These are phyloP conservation scores for Hydraecia micacea DNA, from an alignment of 2,888 invertebrate species.

Conservation along the genomic window DNA sequence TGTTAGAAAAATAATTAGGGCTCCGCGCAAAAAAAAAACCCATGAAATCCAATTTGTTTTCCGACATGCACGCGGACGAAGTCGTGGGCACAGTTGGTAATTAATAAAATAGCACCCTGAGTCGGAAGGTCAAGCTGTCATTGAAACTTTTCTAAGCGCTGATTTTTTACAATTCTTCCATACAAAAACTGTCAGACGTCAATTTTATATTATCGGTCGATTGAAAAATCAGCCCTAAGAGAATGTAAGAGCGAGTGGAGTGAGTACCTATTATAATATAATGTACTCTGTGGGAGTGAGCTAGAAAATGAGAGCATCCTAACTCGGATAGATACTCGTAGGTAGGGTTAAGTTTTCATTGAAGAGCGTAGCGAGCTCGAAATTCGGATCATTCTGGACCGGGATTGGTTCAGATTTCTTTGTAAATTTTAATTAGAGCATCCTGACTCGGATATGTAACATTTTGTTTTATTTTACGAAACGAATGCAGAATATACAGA, in stretches of 20 bases:
- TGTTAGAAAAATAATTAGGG: too few relatives aligned
- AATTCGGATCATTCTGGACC: neutral
- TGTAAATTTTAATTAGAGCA: neutral
- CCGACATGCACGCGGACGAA: neutral
- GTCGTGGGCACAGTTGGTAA: neutral
- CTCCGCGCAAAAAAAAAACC: neutral
- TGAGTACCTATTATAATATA: too few relatives aligned
- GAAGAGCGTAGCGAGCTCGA: neutral
- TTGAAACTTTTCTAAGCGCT: neutral
- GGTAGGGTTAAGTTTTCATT: neutral
- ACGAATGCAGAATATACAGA: neutral
- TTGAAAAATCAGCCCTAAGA: too few relatives aligned
- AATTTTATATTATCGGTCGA: too few relatives aligned
- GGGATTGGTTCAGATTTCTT: neutral
- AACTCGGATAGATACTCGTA: neutral
- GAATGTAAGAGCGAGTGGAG: neutral
- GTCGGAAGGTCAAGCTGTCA: neutral
- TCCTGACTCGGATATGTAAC: too few relatives aligned
- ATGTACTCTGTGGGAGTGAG: too few relatives aligned
- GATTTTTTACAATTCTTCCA: too few relatives aligned
- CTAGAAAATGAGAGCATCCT: neutral
- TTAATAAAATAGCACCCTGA: neutral
- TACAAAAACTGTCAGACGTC: too few relatives aligned
- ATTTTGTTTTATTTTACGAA: neutral
- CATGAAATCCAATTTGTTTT: neutral